These are phyloP conservation scores for Ardeotis arabs DNA, from an alignment of 2,113 vertebrate species.

Conservation along the genomic window DNA sequence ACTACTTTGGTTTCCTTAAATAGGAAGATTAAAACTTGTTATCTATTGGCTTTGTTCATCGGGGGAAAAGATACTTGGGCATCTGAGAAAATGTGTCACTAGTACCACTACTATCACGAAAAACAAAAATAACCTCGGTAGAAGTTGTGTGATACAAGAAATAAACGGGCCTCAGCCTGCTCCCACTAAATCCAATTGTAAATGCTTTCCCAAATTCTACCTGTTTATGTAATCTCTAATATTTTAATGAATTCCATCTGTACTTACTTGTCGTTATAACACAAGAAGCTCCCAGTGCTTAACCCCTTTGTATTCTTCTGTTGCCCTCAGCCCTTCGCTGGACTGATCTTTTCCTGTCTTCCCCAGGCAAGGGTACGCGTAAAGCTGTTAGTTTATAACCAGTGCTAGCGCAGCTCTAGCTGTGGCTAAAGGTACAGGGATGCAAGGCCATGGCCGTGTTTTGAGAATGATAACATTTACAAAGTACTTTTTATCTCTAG, in stretches of 20 bases:
- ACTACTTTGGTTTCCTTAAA: neutral
- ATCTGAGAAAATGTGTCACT: neutral
- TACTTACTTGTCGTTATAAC: neutral
- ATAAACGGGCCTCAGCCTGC: neutral
- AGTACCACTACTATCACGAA: neutral
- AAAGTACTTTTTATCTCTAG: neutral
- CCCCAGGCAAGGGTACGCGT: neutral
- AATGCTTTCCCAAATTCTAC: conserved; percentile 6
- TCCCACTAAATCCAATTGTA: neutral
- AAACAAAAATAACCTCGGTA: neutral
- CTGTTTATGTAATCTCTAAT: neutral
- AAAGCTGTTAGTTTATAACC: neutral
- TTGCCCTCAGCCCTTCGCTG: neutral
- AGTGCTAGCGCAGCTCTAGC: neutral
- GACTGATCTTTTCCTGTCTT: neutral
- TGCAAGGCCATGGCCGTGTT: accelerated
- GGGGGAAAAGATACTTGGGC: neutral
- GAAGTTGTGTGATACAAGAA: neutral
- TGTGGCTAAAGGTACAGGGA: neutral
- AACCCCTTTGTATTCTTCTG: neutral
- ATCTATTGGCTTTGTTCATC: neutral
- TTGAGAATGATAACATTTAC: neutral
- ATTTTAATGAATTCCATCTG: neutral
- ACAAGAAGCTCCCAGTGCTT: neutral
- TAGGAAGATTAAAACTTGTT: neutral